phyloP scores from a whole-genome alignment of 2,113 vertebrate genomes.

The Picathartes gymnocephalus region DNA sequence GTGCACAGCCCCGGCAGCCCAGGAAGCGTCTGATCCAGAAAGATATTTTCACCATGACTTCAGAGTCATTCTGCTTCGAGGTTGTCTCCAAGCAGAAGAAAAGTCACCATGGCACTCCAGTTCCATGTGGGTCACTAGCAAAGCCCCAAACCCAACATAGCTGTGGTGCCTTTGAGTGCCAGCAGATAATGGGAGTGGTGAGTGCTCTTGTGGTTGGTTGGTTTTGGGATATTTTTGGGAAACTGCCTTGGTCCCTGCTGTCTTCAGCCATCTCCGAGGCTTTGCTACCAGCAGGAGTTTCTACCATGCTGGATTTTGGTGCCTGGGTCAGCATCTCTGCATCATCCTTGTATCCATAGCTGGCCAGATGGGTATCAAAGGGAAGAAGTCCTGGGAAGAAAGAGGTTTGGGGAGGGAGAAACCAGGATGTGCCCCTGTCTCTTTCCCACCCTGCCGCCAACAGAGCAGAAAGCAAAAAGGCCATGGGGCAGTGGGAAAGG shows the following conservation, averaged over 20 bases:
- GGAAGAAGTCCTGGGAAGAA: background rate
- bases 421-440: background rate
- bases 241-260: background rate
- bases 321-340: background rate
- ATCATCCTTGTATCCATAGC: background rate
- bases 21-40: background rate
- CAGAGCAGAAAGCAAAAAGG: background rate
- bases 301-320: background rate
- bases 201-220: background rate
- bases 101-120: fast-evolving
- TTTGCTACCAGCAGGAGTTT: background rate
- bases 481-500: background rate
- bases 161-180: fast-evolving
- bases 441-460: background rate
- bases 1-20: background rate
- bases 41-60: background rate
- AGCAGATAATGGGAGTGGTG: background rate
- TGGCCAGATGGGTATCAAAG: background rate
- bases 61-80: background rate
- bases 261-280: background rate
- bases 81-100: background rate
- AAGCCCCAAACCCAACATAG: background rate
- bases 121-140: fast-evolving
- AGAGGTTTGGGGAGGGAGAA: background rate
- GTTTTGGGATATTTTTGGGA: background rate